These are phyloP conservation scores for Plagodis pulveraria DNA, from an alignment of 2,888 invertebrate species.

Conservation along the genomic window DNA sequence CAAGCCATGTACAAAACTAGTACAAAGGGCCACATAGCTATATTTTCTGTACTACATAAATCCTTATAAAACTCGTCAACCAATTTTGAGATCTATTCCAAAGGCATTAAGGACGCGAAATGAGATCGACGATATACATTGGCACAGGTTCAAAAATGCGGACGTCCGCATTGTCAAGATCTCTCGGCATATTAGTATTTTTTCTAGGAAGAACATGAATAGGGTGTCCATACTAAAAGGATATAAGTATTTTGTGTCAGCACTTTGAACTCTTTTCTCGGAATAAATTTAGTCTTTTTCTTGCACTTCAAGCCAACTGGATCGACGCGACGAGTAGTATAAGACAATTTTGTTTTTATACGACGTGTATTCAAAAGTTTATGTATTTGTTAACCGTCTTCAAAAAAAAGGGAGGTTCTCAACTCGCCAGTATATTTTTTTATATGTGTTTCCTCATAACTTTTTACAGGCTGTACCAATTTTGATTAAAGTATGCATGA, in stretches of 20 bases:
- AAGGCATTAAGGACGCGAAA: slow-evolving; percentile 10
- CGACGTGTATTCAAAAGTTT: no score
- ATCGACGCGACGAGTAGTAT: no score
- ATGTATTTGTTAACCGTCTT: no score
- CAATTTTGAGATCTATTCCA: slow-evolving; percentile 20
- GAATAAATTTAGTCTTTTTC: no score
- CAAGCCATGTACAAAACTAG: slow-evolving; percentile 12
- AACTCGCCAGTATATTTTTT: no score
- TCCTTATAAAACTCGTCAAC: slow-evolving; percentile 2
- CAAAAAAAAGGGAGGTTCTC: no score
- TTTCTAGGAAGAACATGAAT: slow-evolving; percentile 14
- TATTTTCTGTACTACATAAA: slow-evolving; percentile 7
- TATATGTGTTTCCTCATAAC: no score
- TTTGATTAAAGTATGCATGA: no score
- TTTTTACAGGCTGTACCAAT: no score
- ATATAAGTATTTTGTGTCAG: background rate
- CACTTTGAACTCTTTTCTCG: no score
- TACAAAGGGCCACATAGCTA: slow-evolving; percentile 13
- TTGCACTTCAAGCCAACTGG: no score
- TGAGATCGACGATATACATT: slow-evolving; percentile 14
- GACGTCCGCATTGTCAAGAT: slow-evolving; percentile 32
- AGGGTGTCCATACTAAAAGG: slow-evolving; percentile 12
- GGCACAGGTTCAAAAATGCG: slow-evolving; percentile 32
- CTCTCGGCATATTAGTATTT: slow-evolving; percentile 27
- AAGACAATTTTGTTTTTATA: no score